Evolutionary conservation across 2,113 vertebrate species (phyloP).

Genomic region (Nyctereutes procyonoides): DNA sequence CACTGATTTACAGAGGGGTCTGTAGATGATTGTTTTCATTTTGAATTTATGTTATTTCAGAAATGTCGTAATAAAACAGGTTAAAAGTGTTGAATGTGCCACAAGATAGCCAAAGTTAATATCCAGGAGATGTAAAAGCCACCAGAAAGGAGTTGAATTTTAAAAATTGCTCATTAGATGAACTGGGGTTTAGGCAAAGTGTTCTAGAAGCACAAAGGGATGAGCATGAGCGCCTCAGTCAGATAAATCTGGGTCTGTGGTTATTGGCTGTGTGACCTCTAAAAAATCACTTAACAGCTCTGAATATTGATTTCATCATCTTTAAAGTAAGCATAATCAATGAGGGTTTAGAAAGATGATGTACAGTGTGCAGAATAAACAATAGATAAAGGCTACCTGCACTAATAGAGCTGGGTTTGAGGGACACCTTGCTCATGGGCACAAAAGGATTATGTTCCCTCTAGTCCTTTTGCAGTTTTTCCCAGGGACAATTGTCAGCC

Average conservation of each 20-base stretch:
- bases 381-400: neutral
- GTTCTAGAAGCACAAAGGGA: neutral
- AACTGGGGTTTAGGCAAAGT: neutral
- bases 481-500: slow-evolving; percentile 69
- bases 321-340: slow-evolving; percentile 36
- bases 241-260: neutral
- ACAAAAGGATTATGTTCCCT: slow-evolving; percentile 23
- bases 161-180: neutral
- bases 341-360: neutral
- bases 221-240: neutral
- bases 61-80: neutral
- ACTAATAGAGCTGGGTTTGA: neutral
- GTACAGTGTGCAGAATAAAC: neutral
- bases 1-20: neutral
- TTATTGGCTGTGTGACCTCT: neutral
- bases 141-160: neutral
- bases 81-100: neutral
- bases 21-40: neutral
- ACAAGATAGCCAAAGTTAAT: neutral
- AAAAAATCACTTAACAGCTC: neutral
- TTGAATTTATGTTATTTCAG: neutral
- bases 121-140: neutral
- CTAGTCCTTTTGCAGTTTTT: slow-evolving; percentile 45
- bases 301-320: slow-evolving; percentile 18
- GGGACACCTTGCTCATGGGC: neutral